Base-by-base conservation (phyloP, 2,797 vertebrate genomes). In the Dendrocincla fuliginosa region DNA sequence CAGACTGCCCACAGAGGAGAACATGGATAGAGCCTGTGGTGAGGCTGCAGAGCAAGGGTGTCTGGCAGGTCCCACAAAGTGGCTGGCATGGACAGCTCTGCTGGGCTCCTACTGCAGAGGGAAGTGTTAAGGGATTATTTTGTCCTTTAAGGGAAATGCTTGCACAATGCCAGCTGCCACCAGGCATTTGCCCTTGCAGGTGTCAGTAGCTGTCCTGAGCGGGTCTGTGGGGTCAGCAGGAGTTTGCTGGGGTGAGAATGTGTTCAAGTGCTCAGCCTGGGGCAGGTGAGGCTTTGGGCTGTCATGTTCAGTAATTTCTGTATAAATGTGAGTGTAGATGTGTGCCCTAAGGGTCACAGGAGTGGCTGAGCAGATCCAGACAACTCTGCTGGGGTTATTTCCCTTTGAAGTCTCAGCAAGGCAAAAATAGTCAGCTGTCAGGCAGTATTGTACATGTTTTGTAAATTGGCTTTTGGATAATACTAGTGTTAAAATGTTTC, bases 221-320 rank as follows among this genome's bases (percentile, higher is more conserved):
- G 65, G 44, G 25, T 91, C 50, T 46, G 15, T 7, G 3, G 25
- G 46, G 25, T 50, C 44, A 17, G 25, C 37, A 57, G 33, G 61
- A 61, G 14, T 88, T 87, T 78, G 9, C 46, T 39, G 68, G 17
- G 42, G 7, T 44, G 42, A 44, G 42, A 46, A n/a, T 55, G 44
- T 67, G 37, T 67, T 60, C 0, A 4, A 69, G 25, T n/a, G 30
- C 50, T 69, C 7, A 23, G 46, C 53, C 25, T 35, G 44, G 44
- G 41, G 53, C 63, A 30, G 33, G 23, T 68, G 68, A 59, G 46
- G 35, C 52, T 85, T 78, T 32, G 33, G 49, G 50, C 52, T 76
- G 37, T 55, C 5, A 2, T 41, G 6, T 37, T 61, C 0, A 0
- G 16, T 76, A 33, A 13, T 24, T 61, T 73, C 2, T 13, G 8